Conservation (phyloP, 2,797 vertebrate genomes). For the Macropus fuliginosus region DNA sequence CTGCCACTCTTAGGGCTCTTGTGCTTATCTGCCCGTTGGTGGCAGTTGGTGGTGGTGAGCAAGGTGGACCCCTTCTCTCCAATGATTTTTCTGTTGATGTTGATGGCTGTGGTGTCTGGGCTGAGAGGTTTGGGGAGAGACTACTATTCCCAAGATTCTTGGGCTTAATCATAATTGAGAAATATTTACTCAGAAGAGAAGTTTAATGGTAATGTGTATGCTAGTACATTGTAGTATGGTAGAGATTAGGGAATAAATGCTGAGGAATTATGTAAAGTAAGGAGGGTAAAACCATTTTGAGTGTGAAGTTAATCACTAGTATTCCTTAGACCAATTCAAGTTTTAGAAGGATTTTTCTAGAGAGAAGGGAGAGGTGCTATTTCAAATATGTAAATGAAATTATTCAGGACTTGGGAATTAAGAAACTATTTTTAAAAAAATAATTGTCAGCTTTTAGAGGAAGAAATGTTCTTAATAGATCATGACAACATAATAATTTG, state of each 20-base stretch:
- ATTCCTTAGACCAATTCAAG: not conserved
- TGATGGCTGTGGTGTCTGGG: not conserved
- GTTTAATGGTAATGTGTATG: not conserved
- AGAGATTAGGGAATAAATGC: not conserved
- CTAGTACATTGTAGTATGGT: not conserved
- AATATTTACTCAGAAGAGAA: not conserved
- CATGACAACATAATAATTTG: not conserved
- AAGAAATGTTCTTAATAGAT: not conserved
- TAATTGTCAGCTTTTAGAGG: not conserved
- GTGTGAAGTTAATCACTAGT: not conserved
- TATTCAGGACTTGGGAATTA: not conserved
- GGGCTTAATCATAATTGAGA: not conserved
- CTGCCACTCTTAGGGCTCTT: not conserved
- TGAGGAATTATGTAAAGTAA: not conserved
- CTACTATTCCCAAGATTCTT: not conserved
- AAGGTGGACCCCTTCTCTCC: not conserved
- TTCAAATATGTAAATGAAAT: not conserved
- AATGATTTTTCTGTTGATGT: not conserved
- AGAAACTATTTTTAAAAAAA: not conserved
- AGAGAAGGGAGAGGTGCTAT: not conserved
- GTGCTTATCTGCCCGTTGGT: not conserved
- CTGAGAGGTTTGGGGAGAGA: not conserved
- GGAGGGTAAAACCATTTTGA: not conserved
- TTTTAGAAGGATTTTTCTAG: not conserved
- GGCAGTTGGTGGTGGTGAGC: not conserved